phyloP scores from a whole-genome alignment of 2,888 invertebrate genomes.

The Elysia crispata region DNA sequence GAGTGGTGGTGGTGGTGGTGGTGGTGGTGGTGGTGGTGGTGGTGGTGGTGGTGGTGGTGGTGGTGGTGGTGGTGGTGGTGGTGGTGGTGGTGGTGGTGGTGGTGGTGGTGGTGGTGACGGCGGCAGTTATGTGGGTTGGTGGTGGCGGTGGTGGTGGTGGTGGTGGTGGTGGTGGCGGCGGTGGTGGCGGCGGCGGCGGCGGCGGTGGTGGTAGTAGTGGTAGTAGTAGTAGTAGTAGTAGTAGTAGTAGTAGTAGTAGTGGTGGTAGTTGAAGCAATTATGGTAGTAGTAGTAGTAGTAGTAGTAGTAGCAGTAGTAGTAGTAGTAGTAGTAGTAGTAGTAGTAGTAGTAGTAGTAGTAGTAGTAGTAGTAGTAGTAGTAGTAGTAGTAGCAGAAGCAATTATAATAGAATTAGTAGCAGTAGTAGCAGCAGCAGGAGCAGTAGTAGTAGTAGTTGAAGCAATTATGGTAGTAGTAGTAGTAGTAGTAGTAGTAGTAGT shows the following conservation, averaged over 20 bases:
- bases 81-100: conserved; percentile 14
- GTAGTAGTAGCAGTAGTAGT: no score
- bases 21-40: conserved; percentile 11
- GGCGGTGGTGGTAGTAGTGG: background rate
- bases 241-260: conserved; percentile 9
- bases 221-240: conserved; percentile 9
- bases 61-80: conserved; percentile 10
- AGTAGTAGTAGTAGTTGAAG: no score
- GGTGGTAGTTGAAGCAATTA: no score
- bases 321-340: conserved; percentile 14
- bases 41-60: conserved; percentile 26
- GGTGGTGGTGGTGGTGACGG: conserved; percentile 4
- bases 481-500: no score
- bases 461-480: no score
- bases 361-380: no score
- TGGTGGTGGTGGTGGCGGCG: background rate
- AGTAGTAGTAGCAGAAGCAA: no score
- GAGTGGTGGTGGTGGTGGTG: conserved; percentile 26
- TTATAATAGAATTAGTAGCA: no score
- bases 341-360: conserved; percentile 27
- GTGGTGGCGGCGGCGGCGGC: background rate
- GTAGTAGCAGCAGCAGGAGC: no score
- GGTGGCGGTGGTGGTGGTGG: no score
- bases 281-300: no score
- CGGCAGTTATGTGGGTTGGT: no score